Conservation (phyloP, 2,888 invertebrate species). For the Latrodectus elegans region DNA sequence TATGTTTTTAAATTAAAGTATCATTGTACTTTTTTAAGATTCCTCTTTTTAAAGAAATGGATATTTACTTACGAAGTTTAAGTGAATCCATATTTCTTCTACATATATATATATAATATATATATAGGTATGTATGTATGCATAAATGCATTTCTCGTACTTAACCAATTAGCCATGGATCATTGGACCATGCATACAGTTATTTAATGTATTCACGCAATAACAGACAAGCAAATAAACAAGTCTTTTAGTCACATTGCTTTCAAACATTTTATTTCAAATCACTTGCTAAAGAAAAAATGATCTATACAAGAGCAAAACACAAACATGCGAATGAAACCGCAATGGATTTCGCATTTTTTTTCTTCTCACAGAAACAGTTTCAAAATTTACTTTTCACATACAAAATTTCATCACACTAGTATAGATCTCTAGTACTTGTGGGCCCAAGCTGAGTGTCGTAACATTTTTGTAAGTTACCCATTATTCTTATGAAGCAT, state of each 20-base stretch:
- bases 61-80: too few species aligned
- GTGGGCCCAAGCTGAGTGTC: conserved; percentile 22
- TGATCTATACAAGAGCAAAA: conserved; percentile 63
- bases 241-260: conserved; percentile 34
- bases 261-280: conserved; percentile 69
- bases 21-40: too few species aligned
- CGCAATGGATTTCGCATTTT: conserved; percentile 44
- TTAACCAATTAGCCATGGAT: too few species aligned
- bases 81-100: neutral
- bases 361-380: conserved; percentile 39
- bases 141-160: neutral
- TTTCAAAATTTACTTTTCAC: conserved; percentile 39
- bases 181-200: neutral
- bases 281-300: conserved; percentile 67
- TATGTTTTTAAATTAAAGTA: too few species aligned
- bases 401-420: conserved; percentile 65
- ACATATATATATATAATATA: neutral
- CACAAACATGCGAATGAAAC: conserved; percentile 53
- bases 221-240: neutral
- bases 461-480: neutral
- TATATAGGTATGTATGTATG: neutral
- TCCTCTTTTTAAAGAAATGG: too few species aligned
- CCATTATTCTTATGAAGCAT: neutral
- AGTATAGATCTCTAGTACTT: conserved; percentile 49
- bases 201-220: neutral